Conservation (phyloP, 2,797 vertebrate species). For the Delichon dasypus region DNA sequence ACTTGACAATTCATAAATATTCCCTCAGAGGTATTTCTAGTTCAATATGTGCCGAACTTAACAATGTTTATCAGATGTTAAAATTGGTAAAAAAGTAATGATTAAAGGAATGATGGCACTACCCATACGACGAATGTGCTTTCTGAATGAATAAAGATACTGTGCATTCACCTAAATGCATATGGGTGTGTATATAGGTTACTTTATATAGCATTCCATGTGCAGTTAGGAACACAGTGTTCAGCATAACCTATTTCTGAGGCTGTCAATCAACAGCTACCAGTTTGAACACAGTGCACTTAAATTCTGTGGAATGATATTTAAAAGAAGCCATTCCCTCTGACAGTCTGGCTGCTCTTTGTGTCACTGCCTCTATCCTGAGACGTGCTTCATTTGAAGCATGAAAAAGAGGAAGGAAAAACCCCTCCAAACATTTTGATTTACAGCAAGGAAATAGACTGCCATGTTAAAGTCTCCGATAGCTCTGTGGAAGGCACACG, state of each 20-base stretch:
- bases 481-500: neutral
- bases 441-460: neutral
- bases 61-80: neutral
- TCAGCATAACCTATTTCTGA: neutral
- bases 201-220: neutral
- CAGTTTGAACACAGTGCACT: neutral
- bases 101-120: neutral
- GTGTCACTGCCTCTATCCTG: neutral
- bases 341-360: neutral
- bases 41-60: neutral
- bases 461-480: neutral
- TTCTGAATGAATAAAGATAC: neutral
- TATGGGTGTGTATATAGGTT: neutral
- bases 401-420: neutral
- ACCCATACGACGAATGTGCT: neutral
- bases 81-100: neutral
- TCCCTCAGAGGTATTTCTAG: neutral
- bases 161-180: neutral
- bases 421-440: neutral
- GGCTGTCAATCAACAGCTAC: neutral
- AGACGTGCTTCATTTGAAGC: neutral
- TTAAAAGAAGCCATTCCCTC: neutral
- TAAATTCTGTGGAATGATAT: neutral
- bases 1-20: conserved; percentile 26
- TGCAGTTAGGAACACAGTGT: neutral